These are phyloP conservation scores for Neodon shergylaensis DNA, from an alignment of 2,113 vertebrate genomes.

Conservation along the genomic window DNA sequence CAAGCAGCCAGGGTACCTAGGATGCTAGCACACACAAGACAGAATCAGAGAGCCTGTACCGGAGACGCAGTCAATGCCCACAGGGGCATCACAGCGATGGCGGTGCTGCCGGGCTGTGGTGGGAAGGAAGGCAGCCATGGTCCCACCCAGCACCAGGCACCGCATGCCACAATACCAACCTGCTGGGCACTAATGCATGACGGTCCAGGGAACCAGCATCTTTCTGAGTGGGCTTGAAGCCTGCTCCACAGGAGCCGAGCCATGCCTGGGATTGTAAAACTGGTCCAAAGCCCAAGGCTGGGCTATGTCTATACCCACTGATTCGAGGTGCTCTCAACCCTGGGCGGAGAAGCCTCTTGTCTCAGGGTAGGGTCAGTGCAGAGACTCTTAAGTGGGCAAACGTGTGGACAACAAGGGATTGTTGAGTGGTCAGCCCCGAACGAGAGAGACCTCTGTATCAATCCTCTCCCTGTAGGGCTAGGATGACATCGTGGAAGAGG, in stretches of 20 bases:
- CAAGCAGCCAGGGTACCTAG: conserved; percentile 77
- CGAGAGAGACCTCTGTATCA: background rate
- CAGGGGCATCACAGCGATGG: background rate
- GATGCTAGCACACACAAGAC: background rate
- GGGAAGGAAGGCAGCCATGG: background rate
- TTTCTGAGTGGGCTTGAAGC: background rate
- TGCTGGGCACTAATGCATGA: background rate
- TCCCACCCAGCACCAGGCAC: background rate
- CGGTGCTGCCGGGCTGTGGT: background rate
- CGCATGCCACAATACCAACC: background rate
- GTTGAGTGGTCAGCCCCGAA: background rate
- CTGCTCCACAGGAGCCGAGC: background rate
- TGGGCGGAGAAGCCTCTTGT: background rate
- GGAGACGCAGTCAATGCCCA: rapidly evolving
- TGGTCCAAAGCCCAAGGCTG: background rate
- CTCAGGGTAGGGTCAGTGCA: background rate
- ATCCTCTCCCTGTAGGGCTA: background rate
- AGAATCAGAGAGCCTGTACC: rapidly evolving
- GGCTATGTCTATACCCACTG: background rate
- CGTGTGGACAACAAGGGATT: background rate
- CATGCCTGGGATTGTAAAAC: background rate
- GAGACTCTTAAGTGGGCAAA: background rate
- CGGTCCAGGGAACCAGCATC: background rate
- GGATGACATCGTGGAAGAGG: background rate
- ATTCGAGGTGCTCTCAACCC: background rate